phyloP scores from a whole-genome alignment of 2,797 vertebrate species.

The Ceryle rudis region DNA sequence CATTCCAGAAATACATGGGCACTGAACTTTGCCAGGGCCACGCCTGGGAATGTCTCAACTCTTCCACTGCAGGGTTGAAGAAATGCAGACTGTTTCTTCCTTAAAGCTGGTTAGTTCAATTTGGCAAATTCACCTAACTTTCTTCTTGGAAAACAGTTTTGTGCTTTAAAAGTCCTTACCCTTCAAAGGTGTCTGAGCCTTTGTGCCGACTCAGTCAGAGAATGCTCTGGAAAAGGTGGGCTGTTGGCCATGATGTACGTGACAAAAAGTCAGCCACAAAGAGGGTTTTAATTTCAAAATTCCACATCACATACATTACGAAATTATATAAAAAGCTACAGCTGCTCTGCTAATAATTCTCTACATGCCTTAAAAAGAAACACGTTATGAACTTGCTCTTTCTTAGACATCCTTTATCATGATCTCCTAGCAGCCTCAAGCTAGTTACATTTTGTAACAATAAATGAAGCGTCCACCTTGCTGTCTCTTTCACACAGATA shows the following conservation, averaged over 20 bases:
- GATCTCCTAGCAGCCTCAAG: neutral
- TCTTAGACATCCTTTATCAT: neutral
- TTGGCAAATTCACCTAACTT: neutral
- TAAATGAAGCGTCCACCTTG: neutral
- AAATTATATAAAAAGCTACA: conserved; percentile 34
- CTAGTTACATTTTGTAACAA: neutral
- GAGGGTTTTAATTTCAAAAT: conserved; percentile 50
- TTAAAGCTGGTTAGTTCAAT: neutral
- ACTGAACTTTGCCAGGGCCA: conserved; percentile 49
- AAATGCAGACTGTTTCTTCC: conserved; percentile 21
- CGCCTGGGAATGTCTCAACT: conserved; percentile 52
- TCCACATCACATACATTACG: neutral
- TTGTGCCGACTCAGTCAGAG: neutral
- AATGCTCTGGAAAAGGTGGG: neutral
- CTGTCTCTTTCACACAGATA: neutral
- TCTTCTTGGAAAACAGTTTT: neutral
- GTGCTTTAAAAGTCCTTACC: neutral
- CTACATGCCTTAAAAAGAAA: conserved; percentile 27
- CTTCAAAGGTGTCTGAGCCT: neutral
- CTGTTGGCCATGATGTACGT: neutral
- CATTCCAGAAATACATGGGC: conserved; percentile 59
- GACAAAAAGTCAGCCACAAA: neutral
- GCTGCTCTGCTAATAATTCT: conserved; percentile 42
- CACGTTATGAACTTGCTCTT: conserved; percentile 4
- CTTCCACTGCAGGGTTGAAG: neutral